Conservation (phyloP, 2,113 vertebrate species). For the Cnemophilus loriae region DNA sequence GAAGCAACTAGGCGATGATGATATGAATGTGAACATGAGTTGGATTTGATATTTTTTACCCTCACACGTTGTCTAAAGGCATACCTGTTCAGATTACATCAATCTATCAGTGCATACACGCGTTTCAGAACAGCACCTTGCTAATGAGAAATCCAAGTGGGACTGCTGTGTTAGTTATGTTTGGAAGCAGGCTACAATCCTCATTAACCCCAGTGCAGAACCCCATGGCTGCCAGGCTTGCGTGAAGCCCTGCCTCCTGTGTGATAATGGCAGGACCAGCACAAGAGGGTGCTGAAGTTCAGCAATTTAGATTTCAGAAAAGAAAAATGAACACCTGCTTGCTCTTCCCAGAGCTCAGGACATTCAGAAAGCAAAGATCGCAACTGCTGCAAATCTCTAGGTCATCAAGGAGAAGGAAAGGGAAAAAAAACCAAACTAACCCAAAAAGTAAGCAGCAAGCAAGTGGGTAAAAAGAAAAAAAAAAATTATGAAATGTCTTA, state of each 20-base stretch:
- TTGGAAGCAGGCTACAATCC: neutral
- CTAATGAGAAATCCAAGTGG: neutral
- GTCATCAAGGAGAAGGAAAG: neutral
- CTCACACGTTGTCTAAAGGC: neutral
- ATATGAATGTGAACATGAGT: neutral
- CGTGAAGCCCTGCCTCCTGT: neutral
- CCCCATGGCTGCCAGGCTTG: fast-evolving
- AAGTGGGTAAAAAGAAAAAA: neutral
- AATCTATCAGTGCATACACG: neutral
- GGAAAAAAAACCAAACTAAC: fast-evolving
- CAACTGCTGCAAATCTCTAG: neutral
- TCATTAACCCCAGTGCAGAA: neutral
- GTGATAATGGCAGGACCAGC: neutral
- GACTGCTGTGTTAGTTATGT: neutral
- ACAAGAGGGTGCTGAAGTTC: neutral
- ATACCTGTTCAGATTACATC: neutral
- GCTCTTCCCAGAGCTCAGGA: neutral
- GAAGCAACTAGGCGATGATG: neutral
- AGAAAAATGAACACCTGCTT: neutral
- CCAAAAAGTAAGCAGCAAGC: neutral
- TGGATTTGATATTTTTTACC: neutral
- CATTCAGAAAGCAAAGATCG: neutral
- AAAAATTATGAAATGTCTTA: neutral
- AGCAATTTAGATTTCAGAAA: neutral
- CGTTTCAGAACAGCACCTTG: neutral